Evolutionary conservation across 2,888 invertebrate genomes (phyloP), one percentile per base, ranked within the genome.

Genomic region (Melanophora roralis): DNA sequence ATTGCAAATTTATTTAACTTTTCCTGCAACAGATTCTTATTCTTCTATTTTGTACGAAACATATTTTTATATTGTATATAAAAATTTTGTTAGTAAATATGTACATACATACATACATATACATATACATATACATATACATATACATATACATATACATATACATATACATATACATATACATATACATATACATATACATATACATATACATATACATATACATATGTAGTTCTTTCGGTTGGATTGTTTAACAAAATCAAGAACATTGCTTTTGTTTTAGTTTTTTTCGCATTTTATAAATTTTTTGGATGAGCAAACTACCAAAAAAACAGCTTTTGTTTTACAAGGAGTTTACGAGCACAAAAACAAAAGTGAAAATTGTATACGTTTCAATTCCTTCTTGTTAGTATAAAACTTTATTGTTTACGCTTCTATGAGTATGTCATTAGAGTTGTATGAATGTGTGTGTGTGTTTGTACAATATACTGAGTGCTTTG

Each of bases 301-400:
- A n/a, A 53, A 32, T 32, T 73, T 71, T 60, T 51, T 59, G 43
- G 14, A 9, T 59, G 57, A 76, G 34, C 40, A 76, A 40, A 49
- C 53, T 62, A 45, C 21, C n/a, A 34, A 45, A 73, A 45, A 11
- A 38, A 9, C 14, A 65, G 53, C 32, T 67, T 59, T 74, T 78
- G 38, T 74, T 64, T 57, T 60, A 78, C 72, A 77, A 68, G 72
- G 55, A 67, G 60, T 72, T 64, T 32, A 71, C 38, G 59, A 69
- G 40, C 23, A 40, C 51, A 34, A 72, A 11, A 16, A 32, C 60
- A 43, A 40, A 59, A 14, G 14, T 32, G 45, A 32, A 68, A 75
- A 62, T 67, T 34, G 53, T 62, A 73, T 49, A 53, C 27, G 8
- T 34, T 75, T 83, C 76, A 23, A 36, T 49, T 8, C n/a, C 40